phyloP scores from a whole-genome alignment of 2,113 vertebrate genomes.

The Ailuropoda melanoleuca region DNA sequence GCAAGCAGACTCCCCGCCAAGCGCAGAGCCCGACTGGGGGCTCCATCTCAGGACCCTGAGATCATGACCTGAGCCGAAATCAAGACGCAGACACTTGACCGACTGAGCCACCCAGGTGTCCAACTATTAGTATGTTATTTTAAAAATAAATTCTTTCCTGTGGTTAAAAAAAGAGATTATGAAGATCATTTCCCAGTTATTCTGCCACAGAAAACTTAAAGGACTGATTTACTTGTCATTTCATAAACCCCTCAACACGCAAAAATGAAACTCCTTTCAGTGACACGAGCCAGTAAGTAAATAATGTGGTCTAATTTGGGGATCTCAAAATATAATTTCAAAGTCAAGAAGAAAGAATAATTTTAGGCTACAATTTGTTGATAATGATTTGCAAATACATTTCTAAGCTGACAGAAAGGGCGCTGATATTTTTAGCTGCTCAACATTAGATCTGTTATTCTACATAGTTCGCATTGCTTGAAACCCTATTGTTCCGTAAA shows the following conservation, averaged over 20 bases:
- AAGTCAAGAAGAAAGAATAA: slow-evolving; percentile 61
- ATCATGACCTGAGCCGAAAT: not conserved
- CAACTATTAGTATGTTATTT: slow-evolving; percentile 27
- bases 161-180: slow-evolving; percentile 51
- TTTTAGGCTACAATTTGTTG: slow-evolving; percentile 55
- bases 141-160: not conserved
- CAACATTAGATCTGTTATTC: slow-evolving; percentile 35
- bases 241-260: slow-evolving; percentile 57
- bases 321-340: slow-evolving; percentile 54
- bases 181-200: slow-evolving; percentile 33
- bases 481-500: slow-evolving; percentile 46
- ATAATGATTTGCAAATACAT: slow-evolving; percentile 48
- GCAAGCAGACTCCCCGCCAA: not conserved
- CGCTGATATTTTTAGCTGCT: slow-evolving; percentile 35
- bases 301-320: slow-evolving; percentile 44
- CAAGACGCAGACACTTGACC: not conserved
- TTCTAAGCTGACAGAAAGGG: slow-evolving; percentile 58
- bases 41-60: not conserved
- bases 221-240: slow-evolving; percentile 44
- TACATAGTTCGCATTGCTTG: slow-evolving; percentile 56
- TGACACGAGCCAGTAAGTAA: slow-evolving; percentile 33
- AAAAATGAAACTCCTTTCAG: slow-evolving; percentile 45
- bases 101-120: not conserved
- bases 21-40: not conserved
- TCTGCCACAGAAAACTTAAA: slow-evolving; percentile 34